These are phyloP conservation scores for Limnephilus lunatus DNA, from an alignment of 2,888 invertebrate genomes.

Conservation along the genomic window DNA sequence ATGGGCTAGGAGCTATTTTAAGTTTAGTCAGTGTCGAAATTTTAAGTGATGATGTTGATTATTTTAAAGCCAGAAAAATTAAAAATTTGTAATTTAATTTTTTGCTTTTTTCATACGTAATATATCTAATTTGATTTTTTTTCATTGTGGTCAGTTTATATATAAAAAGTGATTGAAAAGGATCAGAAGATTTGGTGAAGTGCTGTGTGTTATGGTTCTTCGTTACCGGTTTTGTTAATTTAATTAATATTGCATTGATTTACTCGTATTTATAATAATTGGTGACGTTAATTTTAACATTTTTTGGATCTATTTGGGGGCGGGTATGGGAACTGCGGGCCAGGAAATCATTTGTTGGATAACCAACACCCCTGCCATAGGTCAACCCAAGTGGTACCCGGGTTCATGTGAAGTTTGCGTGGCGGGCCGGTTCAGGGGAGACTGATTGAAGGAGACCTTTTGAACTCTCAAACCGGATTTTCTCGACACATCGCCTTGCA, in stretches of 20 bases:
- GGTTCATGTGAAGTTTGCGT: no score
- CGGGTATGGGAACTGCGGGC: no score
- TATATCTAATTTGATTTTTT: not conserved
- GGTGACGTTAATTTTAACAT: not conserved
- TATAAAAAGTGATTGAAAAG: not conserved
- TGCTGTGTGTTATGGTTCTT: not conserved
- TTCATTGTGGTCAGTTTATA: not conserved
- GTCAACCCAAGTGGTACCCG: no score
- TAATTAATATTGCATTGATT: not conserved
- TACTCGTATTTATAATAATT: not conserved
- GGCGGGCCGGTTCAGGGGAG: no score
- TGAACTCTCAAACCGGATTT: no score
- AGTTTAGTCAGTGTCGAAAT: conserved; percentile 19
- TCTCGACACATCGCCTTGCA: no score
- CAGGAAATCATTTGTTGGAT: no score
- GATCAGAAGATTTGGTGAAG: not conserved
- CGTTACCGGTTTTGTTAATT: not conserved
- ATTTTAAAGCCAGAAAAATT: not conserved
- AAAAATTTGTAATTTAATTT: not conserved
- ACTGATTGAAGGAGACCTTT: no score
- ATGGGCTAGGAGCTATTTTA: not conserved
- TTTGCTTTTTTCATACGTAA: not conserved
- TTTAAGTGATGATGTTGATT: not conserved
- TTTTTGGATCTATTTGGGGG: no score
- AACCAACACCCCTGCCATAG: no score